Evolutionary conservation across 2,113 vertebrate species (phyloP), one percentile per base, ranked within the genome.

Genomic region (Tragelaphus buxtoni): DNA sequence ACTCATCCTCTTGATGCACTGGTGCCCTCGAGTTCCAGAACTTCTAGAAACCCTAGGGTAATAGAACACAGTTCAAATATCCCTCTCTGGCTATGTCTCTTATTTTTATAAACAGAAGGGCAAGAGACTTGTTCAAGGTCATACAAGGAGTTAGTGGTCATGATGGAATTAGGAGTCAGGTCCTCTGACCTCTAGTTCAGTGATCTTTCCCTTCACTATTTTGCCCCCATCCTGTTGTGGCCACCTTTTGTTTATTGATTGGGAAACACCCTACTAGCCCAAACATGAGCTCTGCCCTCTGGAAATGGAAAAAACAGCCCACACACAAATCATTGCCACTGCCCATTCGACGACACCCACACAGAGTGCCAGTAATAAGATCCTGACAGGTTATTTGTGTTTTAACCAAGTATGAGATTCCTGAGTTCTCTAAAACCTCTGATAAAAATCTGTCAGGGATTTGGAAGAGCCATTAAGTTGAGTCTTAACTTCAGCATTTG

Each of bases 221-320:
- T 84, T 87, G 89, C 35, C 53, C 74, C 13, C 58, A 28, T 30
- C 32, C 9, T 87, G 90, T 91, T 92, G 61, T 39, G 95, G 60
- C 60, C 87, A 53, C 65, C 85, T 87, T 89, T 93, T 97, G 92
- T 98, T 97, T 98, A 92, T 77, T 79, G 94, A 97, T 95, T 96
- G 49, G 80, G 84, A 97, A 97, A 94, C 92, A 90, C 76, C 80
- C 87, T 84, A 91, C 60, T 58, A 97, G 65, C 92, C 95, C 98
- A 98, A 97, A 97, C 97, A 97, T 97, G 97, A 98, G 96, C 98
- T 98, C 97, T 97, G 98, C 90, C 90, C 98, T 96, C 90, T 95
- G 94, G 82, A 61, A 88, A 74, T 81, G 84, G 92, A 87, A 95
- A 97, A 84, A 92, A 39, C 97, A 82, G 88, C 94, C 96, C 96